Evolutionary conservation across 2,888 invertebrate species (phyloP).

Genomic region (Belgica antarctica): DNA sequence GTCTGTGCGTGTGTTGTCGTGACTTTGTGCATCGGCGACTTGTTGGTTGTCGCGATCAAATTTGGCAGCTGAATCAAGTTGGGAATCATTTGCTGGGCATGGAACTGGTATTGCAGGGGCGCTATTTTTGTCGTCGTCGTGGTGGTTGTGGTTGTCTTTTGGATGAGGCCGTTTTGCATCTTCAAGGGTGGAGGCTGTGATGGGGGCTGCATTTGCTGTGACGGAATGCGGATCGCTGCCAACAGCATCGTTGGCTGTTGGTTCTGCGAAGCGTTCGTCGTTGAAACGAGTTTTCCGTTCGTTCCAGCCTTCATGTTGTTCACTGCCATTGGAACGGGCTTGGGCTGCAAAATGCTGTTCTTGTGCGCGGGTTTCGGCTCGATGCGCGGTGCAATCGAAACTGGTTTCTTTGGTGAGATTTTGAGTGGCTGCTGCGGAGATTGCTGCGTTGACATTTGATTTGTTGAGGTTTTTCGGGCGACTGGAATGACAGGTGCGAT

Average conservation of each 20-base stretch:
- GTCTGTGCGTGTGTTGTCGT: neutral
- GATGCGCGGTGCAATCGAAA: constrained; percentile 54
- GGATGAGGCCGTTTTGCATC: constrained; percentile 41
- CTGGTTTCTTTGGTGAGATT: constrained; percentile 53
- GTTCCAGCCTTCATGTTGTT: constrained; percentile 16
- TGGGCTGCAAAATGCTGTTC: constrained; percentile 24
- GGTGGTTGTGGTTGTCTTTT: constrained; percentile 50
- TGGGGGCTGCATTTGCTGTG: constrained; percentile 44
- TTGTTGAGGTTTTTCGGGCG: constrained; percentile 52
- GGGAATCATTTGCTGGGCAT: constrained; percentile 55
- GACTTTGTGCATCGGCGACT: constrained; percentile 1
- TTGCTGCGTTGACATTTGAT: neutral
- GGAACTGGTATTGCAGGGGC: constrained; percentile 37
- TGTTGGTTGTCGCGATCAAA: constrained; percentile 54
- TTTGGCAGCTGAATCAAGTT: constrained; percentile 65
- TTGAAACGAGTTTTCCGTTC: neutral
- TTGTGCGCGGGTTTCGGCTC: constrained; percentile 49
- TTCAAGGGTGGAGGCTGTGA: constrained; percentile 43
- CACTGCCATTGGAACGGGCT: constrained; percentile 28
- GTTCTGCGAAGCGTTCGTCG: constrained; percentile 23
- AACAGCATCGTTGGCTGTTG: constrained; percentile 59
- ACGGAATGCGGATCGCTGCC: constrained; percentile 61
- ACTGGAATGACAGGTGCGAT: constrained; percentile 55
- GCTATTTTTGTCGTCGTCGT: constrained; percentile 45
- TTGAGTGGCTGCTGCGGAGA: constrained; percentile 41